These are phyloP conservation scores for Pharmacophagus antenor DNA, from an alignment of 2,888 invertebrate species.

Conservation along the genomic window DNA sequence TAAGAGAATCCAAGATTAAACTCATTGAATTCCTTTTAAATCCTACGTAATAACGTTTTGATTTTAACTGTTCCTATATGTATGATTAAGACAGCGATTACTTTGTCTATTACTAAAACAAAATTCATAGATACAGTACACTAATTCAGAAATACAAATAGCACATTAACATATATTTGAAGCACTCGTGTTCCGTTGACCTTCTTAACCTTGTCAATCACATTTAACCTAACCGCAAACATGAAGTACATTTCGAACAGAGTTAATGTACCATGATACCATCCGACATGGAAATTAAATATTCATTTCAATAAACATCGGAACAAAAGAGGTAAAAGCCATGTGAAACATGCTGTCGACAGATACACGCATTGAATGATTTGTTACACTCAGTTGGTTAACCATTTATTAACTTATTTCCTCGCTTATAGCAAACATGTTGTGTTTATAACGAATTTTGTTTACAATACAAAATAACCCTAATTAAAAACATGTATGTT, in stretches of 20 bases:
- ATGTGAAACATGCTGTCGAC: constrained; percentile 52
- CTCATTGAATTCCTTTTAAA: too few species aligned
- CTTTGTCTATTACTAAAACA: too few species aligned
- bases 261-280: constrained; percentile 33
- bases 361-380: constrained; percentile 37
- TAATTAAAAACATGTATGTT: too few species aligned
- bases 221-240: constrained; percentile 12
- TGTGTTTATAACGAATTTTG: too few species aligned
- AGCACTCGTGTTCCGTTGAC: not conserved
- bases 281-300: constrained; percentile 64
- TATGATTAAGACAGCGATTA: not conserved
- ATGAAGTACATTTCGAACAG: constrained; percentile 9
- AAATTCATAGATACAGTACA: too few species aligned
- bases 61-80: too few species aligned
- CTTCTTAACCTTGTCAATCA: constrained; percentile 18
- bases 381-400: constrained; percentile 35
- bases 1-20: too few species aligned
- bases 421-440: constrained; percentile 1
- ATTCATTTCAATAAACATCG: constrained; percentile 65
- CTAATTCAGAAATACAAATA: not conserved
- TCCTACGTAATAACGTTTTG: too few species aligned
- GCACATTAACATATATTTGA: not conserved
- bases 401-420: constrained; percentile 39
- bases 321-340: constrained; percentile 48
- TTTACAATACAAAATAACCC: too few species aligned